Evolutionary conservation across 2,113 vertebrate genomes (phyloP), one percentile per base, ranked within the genome.

Genomic region (Tragelaphus strepsiceros): DNA sequence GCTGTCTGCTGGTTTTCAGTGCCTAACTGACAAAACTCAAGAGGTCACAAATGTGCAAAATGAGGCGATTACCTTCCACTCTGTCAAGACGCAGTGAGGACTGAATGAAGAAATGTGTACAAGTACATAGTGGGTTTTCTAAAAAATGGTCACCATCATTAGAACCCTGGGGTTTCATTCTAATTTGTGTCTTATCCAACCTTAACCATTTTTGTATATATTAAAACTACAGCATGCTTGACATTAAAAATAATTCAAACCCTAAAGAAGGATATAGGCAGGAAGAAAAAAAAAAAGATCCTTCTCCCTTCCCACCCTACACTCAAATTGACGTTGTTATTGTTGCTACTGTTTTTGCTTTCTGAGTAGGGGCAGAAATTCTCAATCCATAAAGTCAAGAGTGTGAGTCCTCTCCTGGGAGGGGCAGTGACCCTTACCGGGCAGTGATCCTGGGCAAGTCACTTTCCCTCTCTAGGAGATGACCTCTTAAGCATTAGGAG

Each of bases 231-330:
- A 78, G 53, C 58, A 83, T 11, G 71, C 17, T 62, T 84, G 93
- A 17, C 58, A 71, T 83, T 83, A 88, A 91, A 92, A 87, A 91
- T 30, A 64, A 85, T 58, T 54, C 59, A 32, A n/a, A 96, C 6
- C 46, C 53, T 74, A 21, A 58, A 81, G 81, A 64, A 87, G 19
- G 39, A 32, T 22, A 21, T 3, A 62, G 19, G 43, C 21, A 24
- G n/a, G 2, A 28, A 49, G 49, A 49, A 49, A 49, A 0, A 6
- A 6, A 26, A 56, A 56, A 16, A 21, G 46, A 4, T 17, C 35
- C 51, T 15, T 32, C 7, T 62, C 7, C 11, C 16, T n/a, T 71
- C 54, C 26, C n/a, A 71, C 22, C 24, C 17, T 74, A 39, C 56
- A 58, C 22, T 39, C 28, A 53, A 53, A 49, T 4, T 58, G 82